Conservation (phyloP, 2,888 invertebrate species). For the Leucania comma region DNA sequence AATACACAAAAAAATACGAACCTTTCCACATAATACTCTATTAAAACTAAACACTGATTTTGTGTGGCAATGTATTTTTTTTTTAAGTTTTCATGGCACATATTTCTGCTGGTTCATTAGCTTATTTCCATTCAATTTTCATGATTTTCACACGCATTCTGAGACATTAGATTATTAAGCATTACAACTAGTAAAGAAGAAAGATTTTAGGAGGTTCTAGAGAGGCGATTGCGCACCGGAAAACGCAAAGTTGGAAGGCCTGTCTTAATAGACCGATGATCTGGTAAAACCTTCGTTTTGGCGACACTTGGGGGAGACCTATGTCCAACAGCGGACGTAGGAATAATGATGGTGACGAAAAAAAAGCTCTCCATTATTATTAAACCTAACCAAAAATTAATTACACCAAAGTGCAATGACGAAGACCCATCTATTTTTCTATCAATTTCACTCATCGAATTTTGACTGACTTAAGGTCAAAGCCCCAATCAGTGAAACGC, state of each 20-base stretch:
- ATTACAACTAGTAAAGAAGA: too few relatives aligned
- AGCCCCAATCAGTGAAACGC: slow-evolving; percentile 69
- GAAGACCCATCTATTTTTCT: background rate
- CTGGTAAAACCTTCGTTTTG: too few relatives aligned
- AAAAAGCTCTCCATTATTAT: background rate
- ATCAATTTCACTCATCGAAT: slow-evolving; percentile 38
- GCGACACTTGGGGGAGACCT: too few relatives aligned
- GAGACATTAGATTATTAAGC: background rate
- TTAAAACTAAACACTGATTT: too few relatives aligned
- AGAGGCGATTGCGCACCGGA: too few relatives aligned
- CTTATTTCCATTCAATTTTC: background rate
- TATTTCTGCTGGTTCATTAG: background rate
- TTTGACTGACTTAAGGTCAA: slow-evolving; percentile 62
- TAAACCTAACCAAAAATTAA: background rate
- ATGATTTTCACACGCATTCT: background rate
- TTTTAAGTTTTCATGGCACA: background rate
- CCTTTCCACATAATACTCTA: too few relatives aligned
- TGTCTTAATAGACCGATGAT: too few relatives aligned
- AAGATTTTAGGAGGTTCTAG: too few relatives aligned
- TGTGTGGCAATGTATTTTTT: background rate
- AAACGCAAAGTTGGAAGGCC: too few relatives aligned
- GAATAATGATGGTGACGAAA: too few relatives aligned
- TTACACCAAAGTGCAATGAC: slow-evolving; percentile 1
- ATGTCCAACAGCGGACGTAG: too few relatives aligned
- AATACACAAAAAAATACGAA: too few relatives aligned